A percentile compares a stretch with the other conserved stretches of the same genome.
Conservation (phyloP, 2,797 vertebrate species). For the Iguana delicatissima region DNA sequence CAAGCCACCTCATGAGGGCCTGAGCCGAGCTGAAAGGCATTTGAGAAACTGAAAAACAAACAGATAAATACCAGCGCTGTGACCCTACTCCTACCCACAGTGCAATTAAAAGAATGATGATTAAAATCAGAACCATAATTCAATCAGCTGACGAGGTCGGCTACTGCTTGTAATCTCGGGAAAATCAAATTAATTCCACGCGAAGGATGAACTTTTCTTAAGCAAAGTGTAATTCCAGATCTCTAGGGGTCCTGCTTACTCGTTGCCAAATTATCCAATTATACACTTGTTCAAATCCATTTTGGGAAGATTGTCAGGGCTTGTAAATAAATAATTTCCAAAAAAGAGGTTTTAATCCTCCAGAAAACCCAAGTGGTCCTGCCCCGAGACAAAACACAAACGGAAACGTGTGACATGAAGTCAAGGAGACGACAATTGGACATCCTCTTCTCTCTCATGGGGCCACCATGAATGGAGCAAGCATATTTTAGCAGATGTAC, state of each 20-base stretch:
- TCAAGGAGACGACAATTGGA: not conserved
- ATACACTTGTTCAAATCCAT: conserved; percentile 68
- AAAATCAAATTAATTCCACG: conserved; percentile 74
- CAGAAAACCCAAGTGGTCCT: not conserved
- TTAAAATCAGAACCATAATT: conserved; percentile 61
- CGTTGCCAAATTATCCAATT: conserved; percentile 68
- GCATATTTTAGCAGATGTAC: not conserved
- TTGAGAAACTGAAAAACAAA: not conserved
- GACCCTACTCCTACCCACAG: not conserved
- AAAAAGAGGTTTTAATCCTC: conserved; percentile 48
- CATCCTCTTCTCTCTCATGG: not conserved
- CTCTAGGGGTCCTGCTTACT: conserved; percentile 63
- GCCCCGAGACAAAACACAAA: conserved; percentile 9
- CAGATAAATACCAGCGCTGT: not conserved
- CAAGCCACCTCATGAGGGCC: not conserved
- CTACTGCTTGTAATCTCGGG: conserved; percentile 65
- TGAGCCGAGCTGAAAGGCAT: not conserved
- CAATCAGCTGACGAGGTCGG: conserved; percentile 62
- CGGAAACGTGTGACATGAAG: conserved; percentile 15
- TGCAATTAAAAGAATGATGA: conserved; percentile 50
- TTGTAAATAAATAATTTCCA: conserved; percentile 66
- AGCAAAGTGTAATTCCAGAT: conserved; percentile 62
- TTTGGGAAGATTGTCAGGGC: conserved; percentile 63
- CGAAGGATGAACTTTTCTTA: conserved; percentile 56
- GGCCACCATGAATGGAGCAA: not conserved